Evolutionary conservation across 2,888 invertebrate genomes (phyloP).

Genomic region (Dryococelus australis): DNA sequence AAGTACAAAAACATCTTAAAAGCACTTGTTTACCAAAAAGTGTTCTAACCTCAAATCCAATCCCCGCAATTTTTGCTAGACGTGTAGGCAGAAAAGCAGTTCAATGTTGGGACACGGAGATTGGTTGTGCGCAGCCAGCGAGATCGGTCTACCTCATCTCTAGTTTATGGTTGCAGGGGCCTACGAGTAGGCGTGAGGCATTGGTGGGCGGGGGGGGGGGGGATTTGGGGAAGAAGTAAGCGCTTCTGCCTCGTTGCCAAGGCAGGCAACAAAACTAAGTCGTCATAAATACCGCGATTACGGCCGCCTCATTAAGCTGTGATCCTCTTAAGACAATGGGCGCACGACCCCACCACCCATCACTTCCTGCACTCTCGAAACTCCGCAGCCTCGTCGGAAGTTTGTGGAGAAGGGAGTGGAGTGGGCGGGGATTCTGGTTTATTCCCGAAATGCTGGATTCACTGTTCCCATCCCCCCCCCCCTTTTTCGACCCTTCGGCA

Average conservation of each 20-base stretch:
- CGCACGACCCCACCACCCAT: neutral
- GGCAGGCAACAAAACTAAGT: slow-evolving; percentile 23
- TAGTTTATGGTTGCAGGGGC: no score
- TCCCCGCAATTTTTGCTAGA: no score
- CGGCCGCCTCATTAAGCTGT: slow-evolving; percentile 17
- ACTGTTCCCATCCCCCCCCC: no score
- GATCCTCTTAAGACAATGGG: slow-evolving; percentile 29
- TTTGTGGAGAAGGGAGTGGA: neutral
- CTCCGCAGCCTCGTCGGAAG: neutral
- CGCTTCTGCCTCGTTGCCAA: neutral
- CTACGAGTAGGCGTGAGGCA: no score
- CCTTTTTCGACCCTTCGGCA: neutral
- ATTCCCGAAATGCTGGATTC: neutral
- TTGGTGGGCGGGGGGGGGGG: neutral
- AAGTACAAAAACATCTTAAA: no score
- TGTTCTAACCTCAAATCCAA: no score
- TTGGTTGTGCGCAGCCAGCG: no score
- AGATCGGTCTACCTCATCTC: no score
- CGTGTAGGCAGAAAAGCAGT: no score
- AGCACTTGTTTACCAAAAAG: no score
- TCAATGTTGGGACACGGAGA: no score
- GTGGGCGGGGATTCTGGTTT: neutral
- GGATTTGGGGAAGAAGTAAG: neutral
- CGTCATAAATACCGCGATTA: slow-evolving; percentile 29
- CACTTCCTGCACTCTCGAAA: slow-evolving; percentile 17